phyloP scores from a whole-genome alignment of 2,113 vertebrate genomes.

The Desmodus rotundus region DNA sequence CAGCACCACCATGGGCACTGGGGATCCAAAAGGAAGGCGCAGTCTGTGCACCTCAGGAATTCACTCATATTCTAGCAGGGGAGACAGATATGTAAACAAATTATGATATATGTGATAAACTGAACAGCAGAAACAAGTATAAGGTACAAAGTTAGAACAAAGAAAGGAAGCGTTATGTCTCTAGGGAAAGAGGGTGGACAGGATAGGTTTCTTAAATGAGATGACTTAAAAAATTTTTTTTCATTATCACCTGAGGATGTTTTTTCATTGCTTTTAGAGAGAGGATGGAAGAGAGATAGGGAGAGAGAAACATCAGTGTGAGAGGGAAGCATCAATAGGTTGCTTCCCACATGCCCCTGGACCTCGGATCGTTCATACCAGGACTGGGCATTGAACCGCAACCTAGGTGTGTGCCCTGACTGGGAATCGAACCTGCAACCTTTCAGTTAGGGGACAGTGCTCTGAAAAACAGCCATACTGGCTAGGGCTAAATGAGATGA shows the following conservation, averaged over 20 bases:
- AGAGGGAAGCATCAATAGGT: too few species aligned
- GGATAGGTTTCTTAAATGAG: neutral
- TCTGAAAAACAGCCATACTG: too few species aligned
- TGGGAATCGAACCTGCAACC: too few species aligned
- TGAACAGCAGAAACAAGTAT: slow-evolving; percentile 12
- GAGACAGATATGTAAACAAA: neutral
- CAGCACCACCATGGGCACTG: neutral
- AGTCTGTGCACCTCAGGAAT: neutral
- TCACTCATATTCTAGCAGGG: neutral
- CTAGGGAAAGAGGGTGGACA: neutral
- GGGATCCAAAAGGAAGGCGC: neutral
- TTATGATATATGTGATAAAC: neutral
- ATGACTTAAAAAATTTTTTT: neutral
- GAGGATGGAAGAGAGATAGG: too few species aligned
- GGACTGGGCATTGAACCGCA: too few species aligned
- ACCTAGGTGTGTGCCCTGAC: too few species aligned
- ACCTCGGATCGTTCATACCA: too few species aligned
- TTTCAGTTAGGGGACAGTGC: too few species aligned
- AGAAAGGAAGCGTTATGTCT: neutral
- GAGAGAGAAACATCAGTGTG: too few species aligned
- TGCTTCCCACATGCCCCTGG: too few species aligned
- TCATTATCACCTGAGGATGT: too few species aligned
- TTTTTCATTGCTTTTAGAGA: too few species aligned
- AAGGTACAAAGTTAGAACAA: neutral
- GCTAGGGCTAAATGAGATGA: neutral